These are phyloP conservation scores for Adelphocoris suturalis DNA, from an alignment of 2,888 invertebrate genomes.

Conservation along the genomic window DNA sequence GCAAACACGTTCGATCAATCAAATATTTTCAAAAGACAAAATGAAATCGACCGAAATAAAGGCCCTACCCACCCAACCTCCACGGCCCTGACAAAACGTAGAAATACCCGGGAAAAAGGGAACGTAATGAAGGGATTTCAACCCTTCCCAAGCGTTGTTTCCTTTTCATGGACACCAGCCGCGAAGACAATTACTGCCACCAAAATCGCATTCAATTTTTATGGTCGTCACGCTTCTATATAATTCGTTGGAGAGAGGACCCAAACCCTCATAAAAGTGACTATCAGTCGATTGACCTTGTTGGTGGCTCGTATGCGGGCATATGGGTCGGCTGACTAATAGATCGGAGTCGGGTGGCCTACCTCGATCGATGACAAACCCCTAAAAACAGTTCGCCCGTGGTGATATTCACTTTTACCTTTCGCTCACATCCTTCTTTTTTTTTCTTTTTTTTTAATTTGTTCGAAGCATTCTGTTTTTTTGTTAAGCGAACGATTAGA, in stretches of 20 bases:
- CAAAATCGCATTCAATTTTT: slow-evolving; percentile 44
- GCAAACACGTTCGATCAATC: neutral
- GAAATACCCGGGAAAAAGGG: neutral
- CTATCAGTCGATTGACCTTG: slow-evolving; percentile 63
- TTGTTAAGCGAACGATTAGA: too few species aligned
- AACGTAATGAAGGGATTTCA: slow-evolving; percentile 22
- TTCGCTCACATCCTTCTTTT: neutral
- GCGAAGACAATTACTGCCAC: slow-evolving; percentile 23
- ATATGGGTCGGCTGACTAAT: slow-evolving; percentile 56
- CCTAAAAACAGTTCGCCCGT: slow-evolving; percentile 30
- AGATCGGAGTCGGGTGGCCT: slow-evolving; percentile 39
- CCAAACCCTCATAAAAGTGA: slow-evolving; percentile 52
- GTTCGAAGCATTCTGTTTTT: neutral
- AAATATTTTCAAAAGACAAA: neutral
- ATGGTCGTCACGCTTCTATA: slow-evolving; percentile 42
- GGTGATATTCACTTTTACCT: slow-evolving; percentile 11
- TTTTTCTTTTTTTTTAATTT: neutral
- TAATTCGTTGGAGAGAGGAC: neutral
- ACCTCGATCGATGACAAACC: slow-evolving; percentile 55
- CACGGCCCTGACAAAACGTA: neutral
- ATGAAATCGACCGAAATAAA: neutral
- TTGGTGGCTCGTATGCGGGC: slow-evolving; percentile 55
- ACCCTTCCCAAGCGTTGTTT: neutral
- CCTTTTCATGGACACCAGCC: neutral
- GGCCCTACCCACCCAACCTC: neutral